Percentiles rank a stretch among this genome's conserved stretches.
Evolutionary conservation across 2,113 vertebrate genomes (phyloP).

Genomic region (Ceyx cyanopectus): DNA sequence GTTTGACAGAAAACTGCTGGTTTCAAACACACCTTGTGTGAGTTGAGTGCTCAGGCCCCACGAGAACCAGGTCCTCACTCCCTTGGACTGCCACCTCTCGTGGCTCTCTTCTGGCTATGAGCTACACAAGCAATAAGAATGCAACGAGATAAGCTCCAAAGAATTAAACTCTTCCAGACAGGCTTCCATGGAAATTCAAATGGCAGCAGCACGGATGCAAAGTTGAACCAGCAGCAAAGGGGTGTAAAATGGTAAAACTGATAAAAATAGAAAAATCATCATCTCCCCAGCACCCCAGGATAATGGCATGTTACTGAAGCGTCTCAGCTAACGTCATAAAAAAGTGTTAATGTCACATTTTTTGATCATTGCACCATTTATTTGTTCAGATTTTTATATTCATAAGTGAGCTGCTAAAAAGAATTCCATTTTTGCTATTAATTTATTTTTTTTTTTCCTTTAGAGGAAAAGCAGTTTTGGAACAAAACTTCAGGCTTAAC

Average conservation of each 20-base stretch:
- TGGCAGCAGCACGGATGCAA: background rate
- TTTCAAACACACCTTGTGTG: background rate
- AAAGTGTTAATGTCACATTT: background rate
- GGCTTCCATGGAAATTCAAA: background rate
- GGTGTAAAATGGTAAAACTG: background rate
- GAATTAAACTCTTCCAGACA: background rate
- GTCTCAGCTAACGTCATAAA: background rate
- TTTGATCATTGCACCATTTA: background rate
- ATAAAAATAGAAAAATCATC: background rate
- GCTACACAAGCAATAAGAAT: background rate
- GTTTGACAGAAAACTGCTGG: background rate
- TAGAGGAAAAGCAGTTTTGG: background rate
- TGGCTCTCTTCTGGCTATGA: background rate
- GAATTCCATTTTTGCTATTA: background rate
- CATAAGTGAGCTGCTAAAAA: background rate
- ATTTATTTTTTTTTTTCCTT: background rate
- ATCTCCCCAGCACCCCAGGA: background rate
- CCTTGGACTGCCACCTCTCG: background rate
- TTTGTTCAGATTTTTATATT: background rate
- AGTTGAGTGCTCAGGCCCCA: background rate
- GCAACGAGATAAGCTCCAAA: background rate
- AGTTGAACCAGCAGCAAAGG: background rate
- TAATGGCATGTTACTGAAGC: background rate
- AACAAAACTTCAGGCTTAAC: background rate
- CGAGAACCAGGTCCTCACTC: background rate